Conservation (phyloP, 2,113 vertebrate species). For the Cairina moschata region DNA sequence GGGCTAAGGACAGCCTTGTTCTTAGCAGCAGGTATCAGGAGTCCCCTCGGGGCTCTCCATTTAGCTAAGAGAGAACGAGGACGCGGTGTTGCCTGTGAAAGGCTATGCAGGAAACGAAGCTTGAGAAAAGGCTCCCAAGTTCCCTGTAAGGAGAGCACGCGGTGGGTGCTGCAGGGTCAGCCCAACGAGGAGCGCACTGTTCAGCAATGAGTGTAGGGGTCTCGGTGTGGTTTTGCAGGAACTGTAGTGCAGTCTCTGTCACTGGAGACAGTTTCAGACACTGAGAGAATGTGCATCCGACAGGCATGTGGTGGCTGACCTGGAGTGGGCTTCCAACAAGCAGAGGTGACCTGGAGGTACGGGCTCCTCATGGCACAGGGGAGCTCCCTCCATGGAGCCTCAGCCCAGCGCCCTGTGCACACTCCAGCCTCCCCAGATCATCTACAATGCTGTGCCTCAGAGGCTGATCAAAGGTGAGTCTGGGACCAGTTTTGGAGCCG, state of each 20-base stretch:
- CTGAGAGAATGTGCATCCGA: neutral
- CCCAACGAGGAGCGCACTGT: neutral
- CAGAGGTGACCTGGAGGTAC: neutral
- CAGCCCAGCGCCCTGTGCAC: neutral
- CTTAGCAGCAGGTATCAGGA: neutral
- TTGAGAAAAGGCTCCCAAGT: neutral
- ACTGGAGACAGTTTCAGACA: accelerated
- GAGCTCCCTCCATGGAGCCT: neutral
- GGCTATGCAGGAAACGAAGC: accelerated
- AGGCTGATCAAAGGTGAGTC: accelerated
- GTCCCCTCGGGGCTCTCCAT: neutral
- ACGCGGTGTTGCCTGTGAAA: neutral
- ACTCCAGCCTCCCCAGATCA: accelerated
- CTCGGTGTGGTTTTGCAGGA: accelerated
- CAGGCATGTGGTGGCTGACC: accelerated
- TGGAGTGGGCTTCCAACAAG: neutral
- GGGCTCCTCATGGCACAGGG: accelerated
- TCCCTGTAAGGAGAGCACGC: neutral
- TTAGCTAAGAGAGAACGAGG: neutral
- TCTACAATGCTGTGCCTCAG: neutral
- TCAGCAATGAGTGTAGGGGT: too few species aligned
- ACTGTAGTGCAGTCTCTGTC: too few species aligned
- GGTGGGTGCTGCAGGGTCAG: neutral
- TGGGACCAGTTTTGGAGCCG: neutral
- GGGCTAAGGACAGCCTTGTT: accelerated